Evolutionary conservation across 2,797 vertebrate genomes (phyloP).

Genomic region (Acomys russatus): DNA sequence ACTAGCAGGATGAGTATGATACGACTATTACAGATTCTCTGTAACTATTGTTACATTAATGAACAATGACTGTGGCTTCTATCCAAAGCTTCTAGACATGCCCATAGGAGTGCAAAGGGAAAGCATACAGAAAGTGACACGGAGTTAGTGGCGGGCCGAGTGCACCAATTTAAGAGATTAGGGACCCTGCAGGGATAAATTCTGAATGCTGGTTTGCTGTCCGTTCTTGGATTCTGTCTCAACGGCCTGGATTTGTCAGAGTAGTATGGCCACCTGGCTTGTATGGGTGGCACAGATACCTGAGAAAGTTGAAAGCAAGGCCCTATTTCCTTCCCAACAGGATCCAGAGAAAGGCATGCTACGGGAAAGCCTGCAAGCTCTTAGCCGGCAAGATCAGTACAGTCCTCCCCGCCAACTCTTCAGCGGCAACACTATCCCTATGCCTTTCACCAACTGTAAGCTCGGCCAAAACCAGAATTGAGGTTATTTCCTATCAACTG

Average conservation of each 20-base stretch:
- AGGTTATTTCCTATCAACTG: constrained; percentile 54
- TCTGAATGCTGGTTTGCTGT: not conserved
- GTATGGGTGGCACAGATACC: not conserved
- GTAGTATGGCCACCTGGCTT: not conserved
- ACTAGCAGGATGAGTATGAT: not conserved
- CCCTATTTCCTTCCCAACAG: not conserved
- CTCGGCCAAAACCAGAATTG: constrained; percentile 18
- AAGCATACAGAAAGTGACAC: not conserved
- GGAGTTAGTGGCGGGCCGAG: not conserved
- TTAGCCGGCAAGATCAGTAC: not conserved
- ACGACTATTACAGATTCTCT: not conserved
- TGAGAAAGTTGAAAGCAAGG: not conserved
- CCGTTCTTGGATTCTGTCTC: not conserved
- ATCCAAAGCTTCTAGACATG: not conserved
- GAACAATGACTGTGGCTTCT: not conserved
- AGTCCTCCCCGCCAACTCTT: not conserved
- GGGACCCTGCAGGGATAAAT: not conserved
- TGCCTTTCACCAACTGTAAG: constrained; percentile 58
- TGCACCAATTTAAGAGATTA: not conserved
- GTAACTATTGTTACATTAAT: not conserved
- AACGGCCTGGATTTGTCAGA: not conserved
- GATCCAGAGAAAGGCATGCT: not conserved
- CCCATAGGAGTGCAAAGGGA: not conserved
- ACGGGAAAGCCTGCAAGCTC: not conserved
- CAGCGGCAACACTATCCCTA: not conserved